phyloP scores from a whole-genome alignment of 2,113 vertebrate genomes.

The Thomomys bottae region DNA sequence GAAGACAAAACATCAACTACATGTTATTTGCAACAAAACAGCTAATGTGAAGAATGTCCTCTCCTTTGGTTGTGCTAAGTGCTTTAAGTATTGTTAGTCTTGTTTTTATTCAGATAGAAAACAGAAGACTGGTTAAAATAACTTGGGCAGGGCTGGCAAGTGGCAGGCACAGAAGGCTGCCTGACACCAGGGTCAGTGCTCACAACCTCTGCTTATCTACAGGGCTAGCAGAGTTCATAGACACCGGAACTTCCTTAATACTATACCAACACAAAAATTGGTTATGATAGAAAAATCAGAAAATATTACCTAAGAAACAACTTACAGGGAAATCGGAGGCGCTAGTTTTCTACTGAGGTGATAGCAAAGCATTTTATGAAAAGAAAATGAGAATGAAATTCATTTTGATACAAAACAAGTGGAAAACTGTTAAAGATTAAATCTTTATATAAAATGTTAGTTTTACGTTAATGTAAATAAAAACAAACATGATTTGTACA shows the following conservation, averaged over 20 bases:
- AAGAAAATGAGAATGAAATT: neutral
- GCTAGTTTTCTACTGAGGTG: constrained; percentile 11
- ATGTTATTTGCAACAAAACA: neutral
- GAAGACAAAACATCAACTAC: neutral
- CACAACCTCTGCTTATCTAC: neutral
- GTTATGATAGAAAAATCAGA: neutral
- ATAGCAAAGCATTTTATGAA: constrained; percentile 13
- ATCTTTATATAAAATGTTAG: neutral
- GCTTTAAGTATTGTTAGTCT: neutral
- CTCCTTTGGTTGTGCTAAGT: neutral
- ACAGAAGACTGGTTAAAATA: neutral
- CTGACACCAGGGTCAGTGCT: neutral
- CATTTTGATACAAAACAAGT: neutral
- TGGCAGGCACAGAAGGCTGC: neutral
- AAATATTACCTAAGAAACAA: neutral
- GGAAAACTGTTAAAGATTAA: neutral
- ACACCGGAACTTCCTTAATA: neutral
- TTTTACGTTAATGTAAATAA: neutral
- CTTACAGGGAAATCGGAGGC: neutral
- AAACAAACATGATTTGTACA: neutral
- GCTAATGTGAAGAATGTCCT: neutral
- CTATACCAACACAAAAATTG: neutral
- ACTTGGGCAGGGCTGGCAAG: neutral
- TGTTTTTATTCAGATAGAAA: neutral
- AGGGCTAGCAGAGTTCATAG: neutral